Percentiles rank a stretch among this genome's conserved stretches.
phyloP scores from a whole-genome alignment of 2,888 invertebrate genomes.

The Epirrhoe alternata region DNA sequence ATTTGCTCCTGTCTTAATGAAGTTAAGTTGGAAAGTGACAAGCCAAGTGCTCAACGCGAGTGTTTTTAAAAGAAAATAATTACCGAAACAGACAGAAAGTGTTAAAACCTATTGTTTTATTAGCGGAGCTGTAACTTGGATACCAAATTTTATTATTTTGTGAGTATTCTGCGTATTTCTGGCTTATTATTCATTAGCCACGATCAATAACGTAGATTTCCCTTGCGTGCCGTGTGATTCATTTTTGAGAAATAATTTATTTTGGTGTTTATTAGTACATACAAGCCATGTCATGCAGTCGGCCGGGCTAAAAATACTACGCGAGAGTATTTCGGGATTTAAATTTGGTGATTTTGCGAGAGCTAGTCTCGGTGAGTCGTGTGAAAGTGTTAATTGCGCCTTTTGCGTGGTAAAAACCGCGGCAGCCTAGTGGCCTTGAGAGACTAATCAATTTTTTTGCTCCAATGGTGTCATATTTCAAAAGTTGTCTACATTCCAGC shows the following conservation, averaged over 20 bases:
- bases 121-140: slow-evolving; percentile 66
- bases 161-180: slow-evolving; percentile 72
- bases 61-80: slow-evolving; percentile 51
- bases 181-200: slow-evolving; percentile 56
- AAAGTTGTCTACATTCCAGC: slow-evolving; percentile 22
- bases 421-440: slow-evolving; percentile 63
- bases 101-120: slow-evolving; percentile 48
- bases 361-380: slow-evolving; percentile 69
- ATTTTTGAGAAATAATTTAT: slow-evolving; percentile 53
- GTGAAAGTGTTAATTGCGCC: slow-evolving; percentile 73
- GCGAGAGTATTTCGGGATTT: slow-evolving; percentile 74
- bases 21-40: slow-evolving; percentile 64
- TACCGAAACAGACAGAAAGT: slow-evolving; percentile 43
- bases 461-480: slow-evolving; percentile 41
- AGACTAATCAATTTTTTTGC: slow-evolving; percentile 39
- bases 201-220: slow-evolving; percentile 64
- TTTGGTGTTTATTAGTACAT: slow-evolving; percentile 59
- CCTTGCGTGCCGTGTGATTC: slow-evolving; percentile 59
- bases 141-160: slow-evolving; percentile 70
- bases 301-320: slow-evolving; percentile 77
- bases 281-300: slow-evolving; percentile 67
- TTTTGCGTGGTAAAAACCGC: slow-evolving; percentile 52
- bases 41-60: slow-evolving; percentile 66
- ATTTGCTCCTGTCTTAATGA: slow-evolving; percentile 64
- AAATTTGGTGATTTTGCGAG: slow-evolving; percentile 78